Conservation (phyloP, 2,113 vertebrate species). For the Leptodactylus fuscus region DNA sequence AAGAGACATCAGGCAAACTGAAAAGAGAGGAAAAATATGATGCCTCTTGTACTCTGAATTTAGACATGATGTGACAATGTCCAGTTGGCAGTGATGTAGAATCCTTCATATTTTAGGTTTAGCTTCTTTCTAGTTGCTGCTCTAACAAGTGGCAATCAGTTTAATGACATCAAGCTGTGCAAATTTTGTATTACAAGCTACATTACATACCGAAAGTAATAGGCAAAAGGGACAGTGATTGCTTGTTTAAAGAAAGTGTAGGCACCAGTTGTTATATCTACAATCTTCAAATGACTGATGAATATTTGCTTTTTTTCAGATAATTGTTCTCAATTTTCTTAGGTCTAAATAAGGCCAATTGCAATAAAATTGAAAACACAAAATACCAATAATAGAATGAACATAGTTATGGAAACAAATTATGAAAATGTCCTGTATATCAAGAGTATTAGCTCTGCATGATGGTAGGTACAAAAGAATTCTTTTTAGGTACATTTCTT, state of each 20-base stretch:
- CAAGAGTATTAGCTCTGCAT: neutral
- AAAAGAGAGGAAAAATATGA: too few relatives aligned
- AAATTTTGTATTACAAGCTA: conserved; percentile 2
- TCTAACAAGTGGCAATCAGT: conserved; percentile 23
- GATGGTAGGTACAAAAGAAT: neutral
- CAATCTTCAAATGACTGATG: neutral
- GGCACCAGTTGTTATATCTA: neutral
- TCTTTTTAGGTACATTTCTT: too few relatives aligned
- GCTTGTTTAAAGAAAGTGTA: neutral
- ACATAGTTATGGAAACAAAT: neutral
- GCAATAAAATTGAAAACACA: neutral
- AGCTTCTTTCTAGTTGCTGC: neutral
- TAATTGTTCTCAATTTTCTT: conserved; percentile 1
- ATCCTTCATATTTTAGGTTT: neutral
- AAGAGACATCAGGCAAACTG: too few relatives aligned
- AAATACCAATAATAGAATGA: neutral
- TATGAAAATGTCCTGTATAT: neutral
- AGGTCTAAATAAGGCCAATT: neutral
- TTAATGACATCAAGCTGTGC: conserved; percentile 48
- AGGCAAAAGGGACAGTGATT: neutral
- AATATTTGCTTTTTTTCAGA: neutral
- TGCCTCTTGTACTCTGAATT: too few relatives aligned
- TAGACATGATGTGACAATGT: neutral
- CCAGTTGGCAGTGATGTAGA: neutral
- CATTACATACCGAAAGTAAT: neutral